Base-by-base conservation (phyloP, 1,140 invertebrate species). In the Panagrolaimus sp. region DNA sequence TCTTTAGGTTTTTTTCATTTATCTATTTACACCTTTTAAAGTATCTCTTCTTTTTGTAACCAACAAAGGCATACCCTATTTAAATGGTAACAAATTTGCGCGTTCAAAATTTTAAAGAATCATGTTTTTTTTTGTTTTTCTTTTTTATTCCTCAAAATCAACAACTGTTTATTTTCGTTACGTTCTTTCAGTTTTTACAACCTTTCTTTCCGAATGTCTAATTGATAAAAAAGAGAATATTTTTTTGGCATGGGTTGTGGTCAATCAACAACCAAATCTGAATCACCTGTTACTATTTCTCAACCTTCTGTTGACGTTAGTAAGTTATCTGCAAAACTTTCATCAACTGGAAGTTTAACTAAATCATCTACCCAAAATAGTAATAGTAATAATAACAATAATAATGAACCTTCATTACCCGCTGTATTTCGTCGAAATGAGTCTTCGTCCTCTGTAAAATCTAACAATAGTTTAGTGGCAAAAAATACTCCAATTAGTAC, bases 191-290 rank as follows among this genome's bases (percentile, higher is more conserved):
- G 51, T 20, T 25, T 57, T 20, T 57, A n/a, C 9, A 57, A 57
- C 51, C 27, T 11, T 38, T 57, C 20, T 11, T 20, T 20, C n/a
- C n/a, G 9, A 57, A 57, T 57, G 20, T 25, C n/a, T 13, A 23
- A 25, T 57, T 57, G 20, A 25, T 27, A 57, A 13, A 57, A 57
- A 20, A n/a, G n/a, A n/a, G 20, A 13, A 25, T 8, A 13, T 20
- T 25, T 25, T 25, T 27, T 25, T 57, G 27, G 20, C 51, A 57
- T 57, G 51, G 51, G 51, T 27, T 57, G 51, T 27, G 51, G 51
- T 25, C 51, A 57, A 27, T 57, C 51, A 25, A 25, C 51, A 57
- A 57, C 51, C 51, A 57, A 57, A 57, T 57, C 51, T 14, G 51
- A 57, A n/a, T 25, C 51, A 57, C 51, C 51, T 20, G 27, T 57